Base-by-base conservation (phyloP, 2,797 vertebrate genomes). In the Picus viridis region DNA sequence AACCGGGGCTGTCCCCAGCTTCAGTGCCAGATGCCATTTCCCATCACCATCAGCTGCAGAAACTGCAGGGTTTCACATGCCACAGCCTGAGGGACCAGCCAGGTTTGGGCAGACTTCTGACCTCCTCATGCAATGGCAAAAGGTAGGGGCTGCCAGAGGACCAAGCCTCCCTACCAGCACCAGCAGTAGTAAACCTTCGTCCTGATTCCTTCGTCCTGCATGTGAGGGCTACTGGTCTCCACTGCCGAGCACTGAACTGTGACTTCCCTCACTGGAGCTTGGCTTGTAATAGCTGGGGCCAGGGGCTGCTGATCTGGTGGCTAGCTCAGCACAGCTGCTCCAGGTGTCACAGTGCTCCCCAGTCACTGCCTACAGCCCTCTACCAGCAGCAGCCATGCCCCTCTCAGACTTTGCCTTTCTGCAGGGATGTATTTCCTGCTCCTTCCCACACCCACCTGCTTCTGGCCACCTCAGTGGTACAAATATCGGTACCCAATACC, bases 171-270 rank as follows among this genome's bases (percentile, higher is more conserved):
- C 53, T 56, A 34, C 39, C 51, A 51, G 69, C 23, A 14, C 7
- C 29, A 45, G 20, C 64, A 85, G 49, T 2, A 74, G 49, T 5
- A 82, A 75, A 67, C 3, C 20, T n/a, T 56, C 62, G 15, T 34
- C 47, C 29, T 47, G 30, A 27, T 24, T 27, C 30, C 36, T 36
- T 67, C 30, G n/a, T 41, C 20, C 49, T 14, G 19, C 34, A 24
- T 8, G 10, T 0, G 0, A 68, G 16, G 18, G 30, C 17, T n/a
- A 19, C 26, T 23, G 23, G 23, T n/a, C 58, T 4, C 20, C 3
- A 1, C 13, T 4, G 1, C n/a, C 56, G 73, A 79, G 51, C 56
- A 32, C 56, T 64, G 65, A 41, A 20, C 65, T 58, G 36, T 1
- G 0, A 19, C 71, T 67, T 61, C 47, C 27, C 27, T 15, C 63